Percentiles rank a stretch among this genome's conserved stretches.
phyloP scores from a whole-genome alignment of 2,888 invertebrate species.

The Gisinianus flammeolus region DNA sequence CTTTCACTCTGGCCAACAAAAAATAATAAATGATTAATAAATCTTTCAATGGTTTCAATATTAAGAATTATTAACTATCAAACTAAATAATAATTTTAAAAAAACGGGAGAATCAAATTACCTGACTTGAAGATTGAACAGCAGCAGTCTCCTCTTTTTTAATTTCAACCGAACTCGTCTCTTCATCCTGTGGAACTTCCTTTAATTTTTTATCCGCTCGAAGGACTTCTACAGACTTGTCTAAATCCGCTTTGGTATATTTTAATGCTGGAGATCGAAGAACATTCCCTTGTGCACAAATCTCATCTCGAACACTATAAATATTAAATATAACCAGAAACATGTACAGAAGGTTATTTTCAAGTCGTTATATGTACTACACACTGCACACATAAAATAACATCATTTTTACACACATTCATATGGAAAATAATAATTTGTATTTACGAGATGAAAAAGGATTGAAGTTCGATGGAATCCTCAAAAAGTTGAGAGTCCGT shows the following conservation, averaged over 20 bases:
- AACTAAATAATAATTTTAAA: background rate
- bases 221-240: constrained; percentile 75
- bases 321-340: constrained; percentile 3
- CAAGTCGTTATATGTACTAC: background rate
- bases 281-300: constrained; percentile 79
- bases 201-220: constrained; percentile 78
- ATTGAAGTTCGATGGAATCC: constrained; percentile 91
- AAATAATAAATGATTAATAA: background rate
- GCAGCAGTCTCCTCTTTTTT: constrained; percentile 54
- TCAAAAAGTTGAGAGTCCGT: constrained; percentile 95
- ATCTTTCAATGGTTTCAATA: background rate
- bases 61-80: too few species aligned
- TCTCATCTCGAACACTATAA: constrained; percentile 64
- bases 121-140: constrained; percentile 45
- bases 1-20: constrained; percentile 63
- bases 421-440: constrained; percentile 7
- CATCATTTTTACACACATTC: background rate
- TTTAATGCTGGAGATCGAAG: constrained; percentile 85
- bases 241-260: constrained; percentile 78
- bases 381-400: background rate
- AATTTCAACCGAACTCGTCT: constrained; percentile 54
- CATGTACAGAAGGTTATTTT: background rate
- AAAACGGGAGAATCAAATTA: constrained; percentile 21
- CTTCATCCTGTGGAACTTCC: constrained; percentile 80
- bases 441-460: constrained; percentile 75